These are phyloP conservation scores for Malacoctenus gilli DNA, from an alignment of 2,797 vertebrate species.

Conservation along the genomic window DNA sequence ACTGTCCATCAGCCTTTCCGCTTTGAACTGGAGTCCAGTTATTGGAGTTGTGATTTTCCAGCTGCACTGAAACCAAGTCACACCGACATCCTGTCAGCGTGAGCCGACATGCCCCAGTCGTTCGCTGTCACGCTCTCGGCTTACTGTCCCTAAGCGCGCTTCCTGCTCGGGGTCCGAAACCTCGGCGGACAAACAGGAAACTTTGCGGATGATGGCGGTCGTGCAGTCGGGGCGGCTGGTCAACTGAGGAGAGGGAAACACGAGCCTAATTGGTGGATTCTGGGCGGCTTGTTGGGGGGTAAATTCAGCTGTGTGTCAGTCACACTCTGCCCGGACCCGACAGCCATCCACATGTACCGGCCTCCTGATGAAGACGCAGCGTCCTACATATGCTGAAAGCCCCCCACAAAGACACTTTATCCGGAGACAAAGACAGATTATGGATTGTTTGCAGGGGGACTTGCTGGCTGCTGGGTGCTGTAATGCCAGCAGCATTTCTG, in stretches of 20 bases:
- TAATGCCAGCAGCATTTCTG: conserved; percentile 49
- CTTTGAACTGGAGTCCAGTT: neutral
- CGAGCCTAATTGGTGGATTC: conserved; percentile 71
- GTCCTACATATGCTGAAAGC: conserved; percentile 51
- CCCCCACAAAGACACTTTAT: conserved; percentile 61
- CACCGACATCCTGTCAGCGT: conserved; percentile 7
- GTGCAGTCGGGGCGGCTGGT: conserved; percentile 53
- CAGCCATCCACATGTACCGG: conserved; percentile 17
- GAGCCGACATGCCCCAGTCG: conserved; percentile 32
- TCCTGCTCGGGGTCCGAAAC: conserved; percentile 42
- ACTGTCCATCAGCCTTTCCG: too few species aligned
- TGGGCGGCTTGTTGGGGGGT: conserved; percentile 44
- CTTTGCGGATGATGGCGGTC: conserved; percentile 40
- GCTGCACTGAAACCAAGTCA: conserved; percentile 14
- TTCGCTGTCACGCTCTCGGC: conserved; percentile 43
- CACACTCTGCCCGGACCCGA: conserved; percentile 34
- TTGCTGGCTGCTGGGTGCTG: conserved; percentile 32
- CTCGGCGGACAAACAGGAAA: conserved; percentile 40
- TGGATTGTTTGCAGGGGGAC: conserved; percentile 38
- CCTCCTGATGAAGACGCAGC: conserved; percentile 43
- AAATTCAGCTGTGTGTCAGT: conserved; percentile 58
- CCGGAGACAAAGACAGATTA: conserved; percentile 67
- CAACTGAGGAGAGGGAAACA: conserved; percentile 58
- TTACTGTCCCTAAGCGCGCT: conserved; percentile 30
- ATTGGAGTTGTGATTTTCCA: conserved; percentile 15